Percentiles rank a stretch among this genome's conserved stretches.
Evolutionary conservation across 2,113 vertebrate genomes (phyloP).

Genomic region (Eonycteris spelaea): DNA sequence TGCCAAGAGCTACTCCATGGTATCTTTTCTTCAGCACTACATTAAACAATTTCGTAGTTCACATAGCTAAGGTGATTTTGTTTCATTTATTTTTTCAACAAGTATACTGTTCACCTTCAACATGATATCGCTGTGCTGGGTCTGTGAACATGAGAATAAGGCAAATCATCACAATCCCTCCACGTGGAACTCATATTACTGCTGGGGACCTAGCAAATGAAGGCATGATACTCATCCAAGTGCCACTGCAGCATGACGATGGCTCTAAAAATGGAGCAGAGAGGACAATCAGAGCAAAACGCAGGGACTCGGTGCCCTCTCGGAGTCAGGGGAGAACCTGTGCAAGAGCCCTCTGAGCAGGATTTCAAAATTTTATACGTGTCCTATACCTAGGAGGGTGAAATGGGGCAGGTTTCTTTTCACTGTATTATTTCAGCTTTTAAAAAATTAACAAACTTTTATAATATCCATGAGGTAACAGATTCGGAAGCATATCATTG

Average conservation of each 20-base stretch:
- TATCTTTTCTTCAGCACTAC: neutral
- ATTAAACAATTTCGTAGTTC: neutral
- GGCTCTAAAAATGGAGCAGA: neutral
- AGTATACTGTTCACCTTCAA: neutral
- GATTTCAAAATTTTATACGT: neutral
- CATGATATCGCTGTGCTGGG: neutral
- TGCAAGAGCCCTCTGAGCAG: neutral
- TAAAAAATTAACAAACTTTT: neutral
- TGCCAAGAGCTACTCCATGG: neutral
- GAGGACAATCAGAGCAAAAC: neutral
- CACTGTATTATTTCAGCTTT: neutral
- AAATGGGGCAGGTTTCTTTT: neutral
- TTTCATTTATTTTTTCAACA: neutral
- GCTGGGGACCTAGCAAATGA: neutral
- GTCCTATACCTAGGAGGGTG: neutral
- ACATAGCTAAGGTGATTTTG: neutral
- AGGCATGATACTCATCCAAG: neutral
- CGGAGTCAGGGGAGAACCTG: neutral
- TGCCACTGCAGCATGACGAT: neutral
- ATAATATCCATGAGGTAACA: neutral
- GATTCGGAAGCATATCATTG: neutral
- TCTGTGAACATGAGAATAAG: neutral
- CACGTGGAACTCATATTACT: neutral
- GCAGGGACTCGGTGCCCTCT: neutral
- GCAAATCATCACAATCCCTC: neutral